Percentiles rank a stretch among this genome's conserved stretches.
Evolutionary conservation across 2,888 invertebrate species (phyloP).

Genomic region (Peribatodes rhomboidaria): DNA sequence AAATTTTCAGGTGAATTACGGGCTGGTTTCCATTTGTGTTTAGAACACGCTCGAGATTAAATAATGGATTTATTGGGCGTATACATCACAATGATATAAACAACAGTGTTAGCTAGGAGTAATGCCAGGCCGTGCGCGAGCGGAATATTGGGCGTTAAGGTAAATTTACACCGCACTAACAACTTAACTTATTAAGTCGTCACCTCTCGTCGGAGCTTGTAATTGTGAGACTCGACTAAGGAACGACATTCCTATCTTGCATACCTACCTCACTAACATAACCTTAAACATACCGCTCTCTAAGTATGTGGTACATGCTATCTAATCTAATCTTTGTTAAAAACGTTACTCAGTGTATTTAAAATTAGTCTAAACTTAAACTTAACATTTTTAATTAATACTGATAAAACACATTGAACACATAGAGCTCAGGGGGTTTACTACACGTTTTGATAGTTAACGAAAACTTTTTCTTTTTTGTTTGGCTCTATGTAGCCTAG

Average conservation of each 20-base stretch:
- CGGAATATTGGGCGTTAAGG: slow-evolving; percentile 79
- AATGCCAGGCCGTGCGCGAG: slow-evolving; percentile 71
- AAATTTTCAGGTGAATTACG: no score
- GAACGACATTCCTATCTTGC: slow-evolving; percentile 36
- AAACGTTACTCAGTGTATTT: no score
- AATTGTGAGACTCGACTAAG: slow-evolving; percentile 56
- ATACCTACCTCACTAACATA: slow-evolving; percentile 40
- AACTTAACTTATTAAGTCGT: slow-evolving; percentile 84
- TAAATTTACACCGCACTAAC: slow-evolving; percentile 84
- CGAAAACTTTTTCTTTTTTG: no score
- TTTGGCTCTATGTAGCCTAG: no score
- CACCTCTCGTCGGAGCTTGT: slow-evolving; percentile 64
- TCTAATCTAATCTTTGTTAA: no score
- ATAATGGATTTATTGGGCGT: slow-evolving; percentile 37
- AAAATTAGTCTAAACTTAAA: no score
- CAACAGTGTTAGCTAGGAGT: slow-evolving; percentile 82
- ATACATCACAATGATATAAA: slow-evolving; percentile 74
- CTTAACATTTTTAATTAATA: no score
- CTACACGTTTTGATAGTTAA: no score
- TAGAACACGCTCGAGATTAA: slow-evolving; percentile 39
- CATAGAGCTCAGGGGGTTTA: no score
- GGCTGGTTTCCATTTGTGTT: not conserved
- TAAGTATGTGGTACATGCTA: not conserved
- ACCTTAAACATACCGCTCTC: slow-evolving; percentile 23
- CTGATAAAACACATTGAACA: no score